These are phyloP conservation scores for Ellobium chinense DNA, from an alignment of 2,888 invertebrate genomes.

Conservation along the genomic window DNA sequence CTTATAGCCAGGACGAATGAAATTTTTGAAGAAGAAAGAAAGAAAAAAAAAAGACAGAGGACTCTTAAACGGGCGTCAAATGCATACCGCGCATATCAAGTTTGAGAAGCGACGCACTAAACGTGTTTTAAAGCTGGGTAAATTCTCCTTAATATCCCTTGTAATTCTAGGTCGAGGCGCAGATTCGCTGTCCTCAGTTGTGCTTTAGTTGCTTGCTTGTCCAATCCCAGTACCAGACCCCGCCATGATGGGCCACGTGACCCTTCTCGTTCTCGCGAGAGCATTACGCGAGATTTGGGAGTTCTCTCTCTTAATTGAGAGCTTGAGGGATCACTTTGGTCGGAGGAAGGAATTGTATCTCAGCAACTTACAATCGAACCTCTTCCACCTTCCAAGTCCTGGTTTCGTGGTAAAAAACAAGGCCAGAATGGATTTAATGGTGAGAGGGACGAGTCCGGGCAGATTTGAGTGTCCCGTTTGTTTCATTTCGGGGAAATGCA, in stretches of 20 bases:
- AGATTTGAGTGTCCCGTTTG: neutral
- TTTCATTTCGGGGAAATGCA: neutral
- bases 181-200: no score
- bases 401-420: neutral
- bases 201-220: no score
- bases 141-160: no score
- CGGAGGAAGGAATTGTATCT: neutral
- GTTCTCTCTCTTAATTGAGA: neutral
- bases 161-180: no score
- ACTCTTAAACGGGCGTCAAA: no score
- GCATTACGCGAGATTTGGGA: neutral
- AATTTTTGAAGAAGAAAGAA: no score
- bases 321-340: neutral
- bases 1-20: no score
- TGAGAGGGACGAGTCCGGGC: neutral
- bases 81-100: no score
- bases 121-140: no score
- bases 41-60: no score
- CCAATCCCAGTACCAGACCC: neutral
- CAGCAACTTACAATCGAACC: neutral
- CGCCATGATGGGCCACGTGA: neutral
- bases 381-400: neutral
- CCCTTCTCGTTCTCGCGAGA: neutral
- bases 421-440: neutral
- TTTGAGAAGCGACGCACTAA: no score